Evolutionary conservation across 2,888 invertebrate species (phyloP).

Genomic region (Nasonovia ribisnigri): DNA sequence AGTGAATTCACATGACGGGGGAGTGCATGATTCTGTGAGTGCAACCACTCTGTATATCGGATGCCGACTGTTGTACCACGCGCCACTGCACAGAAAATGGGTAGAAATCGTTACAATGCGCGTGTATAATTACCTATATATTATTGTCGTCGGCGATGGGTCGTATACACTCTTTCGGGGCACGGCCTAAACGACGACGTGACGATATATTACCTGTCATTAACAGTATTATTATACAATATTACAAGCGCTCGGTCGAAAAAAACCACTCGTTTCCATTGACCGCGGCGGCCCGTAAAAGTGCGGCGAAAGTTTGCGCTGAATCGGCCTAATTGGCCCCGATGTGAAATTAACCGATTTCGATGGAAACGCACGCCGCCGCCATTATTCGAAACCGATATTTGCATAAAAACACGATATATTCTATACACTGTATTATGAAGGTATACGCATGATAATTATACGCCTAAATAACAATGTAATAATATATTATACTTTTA

Average conservation of each 20-base stretch:
- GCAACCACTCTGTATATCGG: not conserved
- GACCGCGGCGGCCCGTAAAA: not conserved
- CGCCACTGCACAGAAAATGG: not conserved
- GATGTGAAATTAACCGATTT: slow-evolving; percentile 11
- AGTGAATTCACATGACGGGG: not conserved
- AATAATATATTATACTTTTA: not conserved
- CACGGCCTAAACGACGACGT: not conserved
- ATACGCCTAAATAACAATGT: not conserved
- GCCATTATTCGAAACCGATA: not conserved
- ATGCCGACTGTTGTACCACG: not conserved
- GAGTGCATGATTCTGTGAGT: too few species aligned
- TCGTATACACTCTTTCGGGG: not conserved
- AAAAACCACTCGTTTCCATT: not conserved
- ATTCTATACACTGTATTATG: not conserved
- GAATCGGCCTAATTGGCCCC: slow-evolving; percentile 38
- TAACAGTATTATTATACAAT: not conserved
- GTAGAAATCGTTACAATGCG: not conserved
- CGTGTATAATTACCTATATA: slow-evolving; percentile 11
- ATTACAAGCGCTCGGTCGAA: not conserved
- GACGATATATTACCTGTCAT: not conserved
- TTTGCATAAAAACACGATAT: slow-evolving; percentile 31
- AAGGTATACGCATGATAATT: not conserved
- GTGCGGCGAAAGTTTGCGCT: not conserved
- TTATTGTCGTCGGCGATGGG: not conserved
- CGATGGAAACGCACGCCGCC: not conserved